phyloP scores from a whole-genome alignment of 2,888 invertebrate genomes.

The Phortica okadai region DNA sequence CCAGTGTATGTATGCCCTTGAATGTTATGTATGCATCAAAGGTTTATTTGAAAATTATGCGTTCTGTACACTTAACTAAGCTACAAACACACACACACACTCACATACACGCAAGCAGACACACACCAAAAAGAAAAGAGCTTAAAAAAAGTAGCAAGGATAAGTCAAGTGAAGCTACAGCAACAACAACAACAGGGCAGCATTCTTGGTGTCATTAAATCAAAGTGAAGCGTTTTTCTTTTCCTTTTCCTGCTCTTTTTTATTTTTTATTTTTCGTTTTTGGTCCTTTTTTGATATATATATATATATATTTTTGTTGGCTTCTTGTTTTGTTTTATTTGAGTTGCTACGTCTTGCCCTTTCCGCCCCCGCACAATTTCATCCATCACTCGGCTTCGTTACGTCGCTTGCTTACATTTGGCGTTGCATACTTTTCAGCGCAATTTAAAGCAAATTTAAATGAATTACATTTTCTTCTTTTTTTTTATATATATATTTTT shows the following conservation, averaged over 20 bases:
- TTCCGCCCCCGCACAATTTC: not conserved
- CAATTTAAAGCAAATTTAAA: constrained; percentile 14
- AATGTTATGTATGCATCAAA: constrained; percentile 14
- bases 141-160: not conserved
- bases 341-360: not conserved
- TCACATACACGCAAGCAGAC: not conserved
- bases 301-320: not conserved
- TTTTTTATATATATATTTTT: not conserved
- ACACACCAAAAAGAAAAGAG: not conserved
- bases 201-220: constrained; percentile 26
- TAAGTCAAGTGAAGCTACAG: not conserved
- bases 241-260: not conserved
- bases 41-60: constrained; percentile 40
- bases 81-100: not conserved
- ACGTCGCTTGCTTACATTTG: constrained; percentile 9
- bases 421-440: constrained; percentile 10
- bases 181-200: not conserved
- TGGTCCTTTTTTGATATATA: not conserved
- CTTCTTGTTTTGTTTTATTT: not conserved
- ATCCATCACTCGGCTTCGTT: not conserved
- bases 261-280: not conserved
- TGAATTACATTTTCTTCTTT: constrained; percentile 8
- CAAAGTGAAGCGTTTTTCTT: constrained; percentile 4
- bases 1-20: constrained; percentile 31
- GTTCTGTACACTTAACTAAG: constrained; percentile 5